These are phyloP conservation scores for Campylomormyrus tamandua DNA, from an alignment of 2,113 vertebrate genomes.

Conservation along the genomic window DNA sequence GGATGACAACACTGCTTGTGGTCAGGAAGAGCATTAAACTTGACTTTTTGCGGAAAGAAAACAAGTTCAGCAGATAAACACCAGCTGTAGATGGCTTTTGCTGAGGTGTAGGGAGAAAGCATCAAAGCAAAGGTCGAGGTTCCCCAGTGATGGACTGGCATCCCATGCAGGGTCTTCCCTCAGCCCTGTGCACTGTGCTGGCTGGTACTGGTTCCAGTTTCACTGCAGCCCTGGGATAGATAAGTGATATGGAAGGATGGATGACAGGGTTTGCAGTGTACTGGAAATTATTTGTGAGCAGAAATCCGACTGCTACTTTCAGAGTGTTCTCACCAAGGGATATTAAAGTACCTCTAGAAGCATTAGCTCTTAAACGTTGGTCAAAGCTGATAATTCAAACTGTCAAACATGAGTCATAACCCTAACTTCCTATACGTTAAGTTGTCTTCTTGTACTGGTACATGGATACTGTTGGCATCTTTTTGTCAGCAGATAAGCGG, in stretches of 20 bases:
- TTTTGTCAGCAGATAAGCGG: not conserved
- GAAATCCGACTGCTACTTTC: not conserved
- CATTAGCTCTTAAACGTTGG: not conserved
- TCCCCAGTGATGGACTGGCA: not conserved
- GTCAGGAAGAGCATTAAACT: not conserved
- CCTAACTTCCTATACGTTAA: not conserved
- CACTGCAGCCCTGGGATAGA: not conserved
- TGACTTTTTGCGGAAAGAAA: not conserved
- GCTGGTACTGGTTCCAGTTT: not conserved
- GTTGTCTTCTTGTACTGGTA: not conserved
- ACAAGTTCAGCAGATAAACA: not conserved
- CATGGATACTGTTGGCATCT: not conserved
- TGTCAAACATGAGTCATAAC: not conserved
- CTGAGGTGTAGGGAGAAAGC: not conserved
- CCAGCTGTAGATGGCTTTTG: not conserved
- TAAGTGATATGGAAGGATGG: not conserved
- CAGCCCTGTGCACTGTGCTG: not conserved
- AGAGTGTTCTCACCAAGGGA: not conserved
- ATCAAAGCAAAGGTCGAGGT: not conserved
- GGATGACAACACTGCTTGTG: not conserved
- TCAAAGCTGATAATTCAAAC: not conserved
- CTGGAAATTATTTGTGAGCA: not conserved
- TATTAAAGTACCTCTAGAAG: not conserved
- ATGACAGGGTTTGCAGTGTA: not conserved
- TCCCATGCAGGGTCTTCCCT: not conserved